phyloP scores from a whole-genome alignment of 2,888 invertebrate species.

The Stratiomys singularior region DNA sequence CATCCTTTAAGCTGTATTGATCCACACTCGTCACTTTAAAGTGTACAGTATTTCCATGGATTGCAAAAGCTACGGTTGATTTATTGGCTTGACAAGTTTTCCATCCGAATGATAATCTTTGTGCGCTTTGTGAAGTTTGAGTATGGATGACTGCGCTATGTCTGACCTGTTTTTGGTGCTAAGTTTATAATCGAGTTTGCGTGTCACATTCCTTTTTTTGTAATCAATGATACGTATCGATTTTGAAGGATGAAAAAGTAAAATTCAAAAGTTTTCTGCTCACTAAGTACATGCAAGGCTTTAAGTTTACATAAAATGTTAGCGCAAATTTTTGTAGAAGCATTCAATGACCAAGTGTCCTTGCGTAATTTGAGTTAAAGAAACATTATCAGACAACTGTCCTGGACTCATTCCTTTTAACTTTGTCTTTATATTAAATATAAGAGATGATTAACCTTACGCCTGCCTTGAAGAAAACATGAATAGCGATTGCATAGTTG shows the following conservation, averaged over 20 bases:
- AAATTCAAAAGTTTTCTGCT: background rate
- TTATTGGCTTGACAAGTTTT: conserved; percentile 25
- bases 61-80: conserved; percentile 10
- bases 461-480: too few relatives aligned
- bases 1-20: too few relatives aligned
- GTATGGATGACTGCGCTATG: background rate
- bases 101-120: conserved; percentile 22
- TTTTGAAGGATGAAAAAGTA: background rate
- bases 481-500: too few relatives aligned
- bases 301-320: too few relatives aligned
- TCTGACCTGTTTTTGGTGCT: background rate
- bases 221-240: background rate
- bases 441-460: too few relatives aligned
- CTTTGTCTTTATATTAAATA: too few relatives aligned
- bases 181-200: background rate
- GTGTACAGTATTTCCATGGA: background rate
- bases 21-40: background rate
- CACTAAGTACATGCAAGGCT: too few relatives aligned
- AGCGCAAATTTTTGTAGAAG: too few relatives aligned
- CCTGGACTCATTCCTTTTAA: too few relatives aligned
- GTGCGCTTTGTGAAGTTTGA: background rate
- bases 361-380: too few relatives aligned
- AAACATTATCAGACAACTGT: too few relatives aligned
- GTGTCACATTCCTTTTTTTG: background rate
- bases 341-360: too few relatives aligned